Evolutionary conservation across 1,140 invertebrate genomes (phyloP).

Genomic region (Camponotus pennsylvanicus): DNA sequence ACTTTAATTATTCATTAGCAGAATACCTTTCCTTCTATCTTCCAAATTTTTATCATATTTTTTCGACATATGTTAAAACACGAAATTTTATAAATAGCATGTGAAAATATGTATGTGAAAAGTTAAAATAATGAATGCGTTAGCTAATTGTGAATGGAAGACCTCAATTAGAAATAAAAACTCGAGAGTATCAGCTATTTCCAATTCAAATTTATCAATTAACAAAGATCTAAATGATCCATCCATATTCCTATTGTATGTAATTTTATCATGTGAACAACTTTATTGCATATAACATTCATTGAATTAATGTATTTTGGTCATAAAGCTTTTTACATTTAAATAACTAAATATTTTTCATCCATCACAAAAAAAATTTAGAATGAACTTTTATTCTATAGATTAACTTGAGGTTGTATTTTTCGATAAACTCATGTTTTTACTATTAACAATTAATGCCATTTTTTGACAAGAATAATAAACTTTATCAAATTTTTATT

Average conservation of each 20-base stretch:
- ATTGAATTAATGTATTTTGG: neutral
- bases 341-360: slow-evolving; percentile 20
- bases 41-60: neutral
- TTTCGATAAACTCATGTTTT: neutral
- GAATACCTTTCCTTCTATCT: neutral
- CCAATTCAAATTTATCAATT: slow-evolving; percentile 36
- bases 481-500: neutral
- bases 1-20: neutral
- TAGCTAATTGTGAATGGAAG: neutral
- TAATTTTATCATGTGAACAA: neutral
- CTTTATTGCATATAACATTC: neutral
- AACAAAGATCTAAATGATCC: slow-evolving; percentile 29
- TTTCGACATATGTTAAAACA: neutral
- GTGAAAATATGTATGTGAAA: neutral
- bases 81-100: neutral
- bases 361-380: neutral
- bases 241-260: slow-evolving; percentile 3
- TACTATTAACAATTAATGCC: neutral
- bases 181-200: neutral
- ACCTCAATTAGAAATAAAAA: slow-evolving; percentile 17
- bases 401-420: neutral
- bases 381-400: slow-evolving; percentile 4
- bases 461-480: neutral
- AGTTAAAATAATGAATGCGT: slow-evolving; percentile 22
- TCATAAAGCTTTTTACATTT: slow-evolving; percentile 23